Conservation (phyloP, 2,113 vertebrate species). For the Ciconia stormi region DNA sequence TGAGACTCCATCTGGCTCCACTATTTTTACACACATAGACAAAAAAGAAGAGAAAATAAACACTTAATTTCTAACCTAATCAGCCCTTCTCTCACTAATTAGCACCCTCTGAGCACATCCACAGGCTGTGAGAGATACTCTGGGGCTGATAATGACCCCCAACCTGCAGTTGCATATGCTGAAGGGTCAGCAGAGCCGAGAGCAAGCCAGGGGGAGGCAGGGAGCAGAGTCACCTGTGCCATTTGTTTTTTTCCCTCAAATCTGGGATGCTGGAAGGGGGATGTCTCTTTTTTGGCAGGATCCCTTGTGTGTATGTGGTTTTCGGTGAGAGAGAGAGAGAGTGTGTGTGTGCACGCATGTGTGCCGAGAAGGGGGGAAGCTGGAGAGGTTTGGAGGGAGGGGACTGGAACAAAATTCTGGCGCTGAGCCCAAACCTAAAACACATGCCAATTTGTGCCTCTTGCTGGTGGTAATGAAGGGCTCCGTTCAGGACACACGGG, state of each 20-base stretch:
- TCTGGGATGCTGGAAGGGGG: not conserved
- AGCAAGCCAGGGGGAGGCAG: not conserved
- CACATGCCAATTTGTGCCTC: constrained; percentile 62
- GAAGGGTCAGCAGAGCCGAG: constrained; percentile 46
- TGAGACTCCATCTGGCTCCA: constrained; percentile 63
- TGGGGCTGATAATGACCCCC: constrained; percentile 65
- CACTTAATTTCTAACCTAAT: constrained; percentile 79
- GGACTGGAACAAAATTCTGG: constrained; percentile 43
- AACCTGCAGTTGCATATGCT: constrained; percentile 54
- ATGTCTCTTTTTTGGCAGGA: not conserved
- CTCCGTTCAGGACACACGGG: constrained; percentile 63
- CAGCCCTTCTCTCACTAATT: constrained; percentile 75
- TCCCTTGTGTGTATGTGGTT: not conserved
- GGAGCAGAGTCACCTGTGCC: not conserved
- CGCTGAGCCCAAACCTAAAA: constrained; percentile 16
- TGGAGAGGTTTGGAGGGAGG: constrained; percentile 1
- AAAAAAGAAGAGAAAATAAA: constrained; percentile 54
- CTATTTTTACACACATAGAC: constrained; percentile 49
- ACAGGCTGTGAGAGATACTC: constrained; percentile 61
- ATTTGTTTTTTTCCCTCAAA: not conserved
- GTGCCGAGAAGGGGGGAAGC: not conserved
- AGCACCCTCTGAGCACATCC: constrained; percentile 68
- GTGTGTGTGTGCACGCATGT: not conserved
- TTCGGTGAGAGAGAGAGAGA: not conserved
- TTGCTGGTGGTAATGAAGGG: constrained; percentile 63